Conservation (phyloP, 2,797 vertebrate genomes). For the Thaleichthys pacificus region DNA sequence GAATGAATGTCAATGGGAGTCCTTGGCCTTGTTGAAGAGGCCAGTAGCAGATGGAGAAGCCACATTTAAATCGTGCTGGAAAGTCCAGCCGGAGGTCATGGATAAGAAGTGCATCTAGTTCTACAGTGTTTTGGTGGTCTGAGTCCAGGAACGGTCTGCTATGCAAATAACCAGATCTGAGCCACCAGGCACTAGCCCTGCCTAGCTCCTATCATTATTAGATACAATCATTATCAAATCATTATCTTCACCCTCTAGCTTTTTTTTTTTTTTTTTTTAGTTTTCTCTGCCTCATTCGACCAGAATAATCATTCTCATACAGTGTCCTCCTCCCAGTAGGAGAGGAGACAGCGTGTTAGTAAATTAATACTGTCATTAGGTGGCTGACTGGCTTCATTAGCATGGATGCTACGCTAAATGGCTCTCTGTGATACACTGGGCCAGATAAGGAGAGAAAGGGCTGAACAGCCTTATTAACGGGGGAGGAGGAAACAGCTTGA, state of each 20-base stretch:
- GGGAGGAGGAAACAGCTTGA: conserved; percentile 34
- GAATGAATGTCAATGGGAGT: too few species aligned
- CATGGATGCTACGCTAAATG: background rate
- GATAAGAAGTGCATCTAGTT: too few species aligned
- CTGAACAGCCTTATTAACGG: conserved; percentile 44
- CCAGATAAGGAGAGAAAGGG: conserved; percentile 44
- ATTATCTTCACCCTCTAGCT: background rate
- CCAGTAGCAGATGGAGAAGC: too few species aligned
- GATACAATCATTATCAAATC: background rate
- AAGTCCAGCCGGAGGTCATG: background rate
- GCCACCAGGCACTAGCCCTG: too few species aligned
- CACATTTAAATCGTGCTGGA: background rate
- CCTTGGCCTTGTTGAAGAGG: too few species aligned
- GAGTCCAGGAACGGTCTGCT: too few species aligned
- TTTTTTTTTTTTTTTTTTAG: background rate
- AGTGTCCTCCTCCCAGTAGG: background rate
- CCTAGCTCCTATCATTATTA: too few species aligned
- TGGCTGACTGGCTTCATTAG: conserved; percentile 41
- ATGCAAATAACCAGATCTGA: too few species aligned
- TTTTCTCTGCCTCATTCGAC: background rate
- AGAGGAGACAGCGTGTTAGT: conserved; percentile 37
- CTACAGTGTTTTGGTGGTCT: too few species aligned
- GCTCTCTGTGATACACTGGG: conserved; percentile 16
- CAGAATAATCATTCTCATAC: background rate
- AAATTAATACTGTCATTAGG: conserved; percentile 55